Base-by-base conservation (phyloP, 2,888 invertebrate genomes). In the Eristalis arbustorum region DNA sequence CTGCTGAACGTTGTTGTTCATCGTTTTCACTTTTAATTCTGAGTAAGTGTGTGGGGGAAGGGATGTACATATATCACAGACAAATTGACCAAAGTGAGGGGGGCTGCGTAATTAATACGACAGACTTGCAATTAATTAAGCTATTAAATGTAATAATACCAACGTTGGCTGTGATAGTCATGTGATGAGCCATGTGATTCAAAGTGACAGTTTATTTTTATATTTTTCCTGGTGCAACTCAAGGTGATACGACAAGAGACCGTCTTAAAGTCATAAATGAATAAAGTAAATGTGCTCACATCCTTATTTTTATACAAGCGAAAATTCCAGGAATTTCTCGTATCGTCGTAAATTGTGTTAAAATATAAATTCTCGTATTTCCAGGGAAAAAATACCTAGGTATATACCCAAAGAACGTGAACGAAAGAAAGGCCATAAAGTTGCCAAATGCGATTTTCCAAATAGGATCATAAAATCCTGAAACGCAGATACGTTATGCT, bases 11-110 rank as follows among this genome's bases (percentile, higher is more conserved):
- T 31, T 6, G 6, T 5, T 6, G 31, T 75, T 67, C 34, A 56
- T 62, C 31, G 57, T 78, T 75, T 66, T 79, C 59, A 63, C 25
- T 69, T 71, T 49, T 14, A 22, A 67, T 14, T 76, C 22, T 66
- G 56, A 85, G 68, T 77, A 71, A 85, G 82, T 81, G 85, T 77
- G 73, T 1, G 56, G 77, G n/a, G n/a, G n/a, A n/a, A n/a, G n/a
- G 73, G 69, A 66, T 62, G 14, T 66, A 5, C 31, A 31, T 31
- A 23, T 23, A 18, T 72, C 25, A 42, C 57, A 78, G 49, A 25
- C 63, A 73, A 73, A 57, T 64, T 63, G 68, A 22, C 71, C 42
- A 49, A 42, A 42, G 42, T 62, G 62, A 62, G 18, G 56, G 31
- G 62, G 68, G 62, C 10, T 49, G 22, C 25, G 59, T 59, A 59